Conservation (phyloP, 2,797 vertebrate genomes). For the Triplophysa yarkandensis region DNA sequence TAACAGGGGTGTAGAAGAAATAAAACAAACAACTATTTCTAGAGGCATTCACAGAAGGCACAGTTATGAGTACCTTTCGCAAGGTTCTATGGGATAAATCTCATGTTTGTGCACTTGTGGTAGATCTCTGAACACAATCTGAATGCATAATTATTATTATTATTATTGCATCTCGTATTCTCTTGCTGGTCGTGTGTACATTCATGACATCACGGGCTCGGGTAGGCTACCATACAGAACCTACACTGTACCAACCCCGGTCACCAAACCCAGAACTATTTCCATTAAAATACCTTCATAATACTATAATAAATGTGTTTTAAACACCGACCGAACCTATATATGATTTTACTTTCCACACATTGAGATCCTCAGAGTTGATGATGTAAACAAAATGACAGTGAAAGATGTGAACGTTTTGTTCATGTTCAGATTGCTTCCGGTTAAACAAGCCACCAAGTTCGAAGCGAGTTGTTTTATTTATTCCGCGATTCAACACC, state of each 20-base stretch:
- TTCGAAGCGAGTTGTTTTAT: not conserved
- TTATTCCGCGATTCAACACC: not conserved
- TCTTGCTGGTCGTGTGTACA: not conserved
- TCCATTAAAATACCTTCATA: not conserved
- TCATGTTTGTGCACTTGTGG: not conserved
- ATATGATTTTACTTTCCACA: not conserved
- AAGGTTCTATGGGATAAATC: not conserved
- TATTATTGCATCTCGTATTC: not conserved
- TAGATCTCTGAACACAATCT: not conserved
- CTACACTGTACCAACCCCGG: not conserved
- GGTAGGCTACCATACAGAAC: not conserved
- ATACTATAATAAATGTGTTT: not conserved
- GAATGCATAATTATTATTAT: not conserved
- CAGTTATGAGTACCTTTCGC: too few species aligned
- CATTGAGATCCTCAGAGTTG: not conserved
- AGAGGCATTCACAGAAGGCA: not conserved
- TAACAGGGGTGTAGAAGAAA: not conserved
- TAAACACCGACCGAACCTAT: not conserved
- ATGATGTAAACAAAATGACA: not conserved
- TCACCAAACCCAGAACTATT: not conserved
- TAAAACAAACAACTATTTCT: not conserved
- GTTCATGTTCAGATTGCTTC: not conserved
- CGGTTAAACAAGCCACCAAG: not conserved
- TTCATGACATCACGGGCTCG: not conserved
- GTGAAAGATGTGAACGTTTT: not conserved